phyloP scores from a whole-genome alignment of 2,113 vertebrate genomes.

The Cinclus cinclus region DNA sequence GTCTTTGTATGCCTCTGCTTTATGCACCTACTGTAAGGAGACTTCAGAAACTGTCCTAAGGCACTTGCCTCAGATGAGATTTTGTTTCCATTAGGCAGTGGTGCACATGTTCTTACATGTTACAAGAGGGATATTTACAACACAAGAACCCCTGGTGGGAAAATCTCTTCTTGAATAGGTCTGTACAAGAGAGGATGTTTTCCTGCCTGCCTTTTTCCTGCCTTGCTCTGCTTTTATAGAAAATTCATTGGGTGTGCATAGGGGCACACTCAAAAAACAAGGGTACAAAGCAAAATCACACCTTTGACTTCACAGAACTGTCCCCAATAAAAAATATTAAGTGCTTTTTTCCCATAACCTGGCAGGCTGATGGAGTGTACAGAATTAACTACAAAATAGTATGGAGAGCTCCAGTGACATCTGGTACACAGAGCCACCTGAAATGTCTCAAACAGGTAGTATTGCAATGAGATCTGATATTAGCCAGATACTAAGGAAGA shows the following conservation, averaged over 20 bases:
- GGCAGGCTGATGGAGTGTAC: rapidly evolving
- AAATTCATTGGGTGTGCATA: rapidly evolving
- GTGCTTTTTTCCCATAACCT: rapidly evolving
- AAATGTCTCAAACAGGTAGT: neutral
- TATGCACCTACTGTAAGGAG: neutral
- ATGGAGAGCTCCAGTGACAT: neutral
- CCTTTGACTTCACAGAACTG: neutral
- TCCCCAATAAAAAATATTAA: neutral
- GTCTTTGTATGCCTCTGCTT: neutral
- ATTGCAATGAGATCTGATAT: neutral
- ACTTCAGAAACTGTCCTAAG: neutral
- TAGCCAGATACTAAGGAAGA: neutral
- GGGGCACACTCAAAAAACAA: neutral
- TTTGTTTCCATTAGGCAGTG: neutral
- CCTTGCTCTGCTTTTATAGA: neutral
- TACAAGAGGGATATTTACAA: neutral
- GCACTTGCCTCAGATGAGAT: neutral
- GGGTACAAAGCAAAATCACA: neutral
- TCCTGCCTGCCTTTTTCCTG: neutral
- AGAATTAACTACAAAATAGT: neutral
- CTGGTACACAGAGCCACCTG: neutral
- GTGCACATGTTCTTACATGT: neutral
- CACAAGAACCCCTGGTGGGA: neutral
- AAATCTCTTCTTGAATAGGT: neutral
- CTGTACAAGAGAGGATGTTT: neutral